A percentile compares a stretch with the other conserved stretches of the same genome.
Conservation (phyloP, 2,113 vertebrate genomes). For the Pterophyllum scalare region DNA sequence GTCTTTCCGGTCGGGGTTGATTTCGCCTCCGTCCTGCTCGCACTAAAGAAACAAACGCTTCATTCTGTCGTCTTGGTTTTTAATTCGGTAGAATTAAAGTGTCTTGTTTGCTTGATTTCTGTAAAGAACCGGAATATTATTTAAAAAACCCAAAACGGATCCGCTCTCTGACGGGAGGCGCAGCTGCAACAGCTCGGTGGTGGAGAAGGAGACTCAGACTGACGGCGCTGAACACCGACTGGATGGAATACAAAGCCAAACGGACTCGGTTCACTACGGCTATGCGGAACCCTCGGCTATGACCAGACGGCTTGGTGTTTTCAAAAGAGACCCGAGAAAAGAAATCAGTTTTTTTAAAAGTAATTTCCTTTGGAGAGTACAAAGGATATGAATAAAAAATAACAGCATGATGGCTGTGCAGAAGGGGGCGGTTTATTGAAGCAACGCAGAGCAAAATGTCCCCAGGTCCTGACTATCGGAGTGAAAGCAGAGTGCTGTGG, state of each 20-base stretch:
- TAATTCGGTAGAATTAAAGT: neutral
- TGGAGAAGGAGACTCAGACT: neutral
- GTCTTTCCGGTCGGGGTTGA: constrained; percentile 22
- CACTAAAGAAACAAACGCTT: constrained; percentile 31
- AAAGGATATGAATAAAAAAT: neutral
- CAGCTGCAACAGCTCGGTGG: neutral
- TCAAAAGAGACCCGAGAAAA: neutral
- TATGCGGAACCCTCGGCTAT: neutral
- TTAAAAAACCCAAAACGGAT: neutral
- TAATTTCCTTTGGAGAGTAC: neutral
- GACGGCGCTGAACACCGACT: neutral
- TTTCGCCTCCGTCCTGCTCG: constrained; percentile 37
- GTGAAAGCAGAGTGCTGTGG: constrained; percentile 1
- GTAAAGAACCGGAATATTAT: neutral
- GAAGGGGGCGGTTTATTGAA: neutral
- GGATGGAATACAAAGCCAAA: neutral
- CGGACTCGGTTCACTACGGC: neutral
- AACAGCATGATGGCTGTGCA: neutral
- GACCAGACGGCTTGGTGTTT: neutral
- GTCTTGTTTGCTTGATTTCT: neutral
- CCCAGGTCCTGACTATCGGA: neutral
- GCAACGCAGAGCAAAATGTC: neutral
- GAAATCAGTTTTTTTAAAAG: neutral
- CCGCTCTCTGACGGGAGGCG: neutral
- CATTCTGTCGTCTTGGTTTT: neutral